phyloP scores from a whole-genome alignment of 2,888 invertebrate species.

The Lycophotia porphyrea region DNA sequence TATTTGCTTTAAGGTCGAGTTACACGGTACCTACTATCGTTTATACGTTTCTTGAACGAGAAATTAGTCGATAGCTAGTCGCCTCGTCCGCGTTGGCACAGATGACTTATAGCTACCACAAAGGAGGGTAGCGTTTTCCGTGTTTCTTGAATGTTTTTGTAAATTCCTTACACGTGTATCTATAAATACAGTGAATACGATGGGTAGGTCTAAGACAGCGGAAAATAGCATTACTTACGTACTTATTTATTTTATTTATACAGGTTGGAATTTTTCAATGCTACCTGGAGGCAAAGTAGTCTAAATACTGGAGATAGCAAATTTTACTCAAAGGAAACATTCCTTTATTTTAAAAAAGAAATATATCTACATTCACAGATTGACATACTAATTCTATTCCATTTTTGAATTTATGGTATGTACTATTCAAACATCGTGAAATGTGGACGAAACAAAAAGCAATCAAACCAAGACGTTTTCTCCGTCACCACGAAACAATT shows the following conservation, averaged over 20 bases:
- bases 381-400: no score
- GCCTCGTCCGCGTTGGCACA: neutral
- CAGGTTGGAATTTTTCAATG: no score
- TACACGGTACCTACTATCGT: neutral
- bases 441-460: neutral
- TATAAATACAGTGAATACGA: neutral
- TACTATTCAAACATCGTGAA: no score
- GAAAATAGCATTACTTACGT: neutral
- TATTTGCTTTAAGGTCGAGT: no score
- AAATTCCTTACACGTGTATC: slow-evolving; percentile 35
- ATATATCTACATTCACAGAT: no score
- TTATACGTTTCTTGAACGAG: neutral
- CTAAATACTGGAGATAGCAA: no score
- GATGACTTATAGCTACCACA: neutral
- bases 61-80: neutral
- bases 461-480: neutral
- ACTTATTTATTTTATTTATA: neutral
- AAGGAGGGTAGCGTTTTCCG: neutral
- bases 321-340: no score
- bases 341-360: no score
- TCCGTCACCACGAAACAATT: neutral
- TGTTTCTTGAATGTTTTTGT: neutral
- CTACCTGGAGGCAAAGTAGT: no score
- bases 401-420: no score
- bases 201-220: neutral